Conservation (phyloP, 2,797 vertebrate species). For the Manis pentadactyla region DNA sequence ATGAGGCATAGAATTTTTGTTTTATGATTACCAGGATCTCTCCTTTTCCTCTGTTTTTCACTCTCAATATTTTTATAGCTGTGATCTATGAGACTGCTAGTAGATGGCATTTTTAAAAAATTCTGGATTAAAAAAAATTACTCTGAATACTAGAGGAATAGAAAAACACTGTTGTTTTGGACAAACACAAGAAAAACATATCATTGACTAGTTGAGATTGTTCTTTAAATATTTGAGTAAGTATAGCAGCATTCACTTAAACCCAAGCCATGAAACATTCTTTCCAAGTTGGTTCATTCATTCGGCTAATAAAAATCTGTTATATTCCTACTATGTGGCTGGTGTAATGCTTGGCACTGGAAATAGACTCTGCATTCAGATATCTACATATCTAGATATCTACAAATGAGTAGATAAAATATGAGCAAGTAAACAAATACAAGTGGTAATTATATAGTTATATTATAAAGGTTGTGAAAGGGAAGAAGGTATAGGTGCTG, state of each 20-base stretch:
- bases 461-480: neutral
- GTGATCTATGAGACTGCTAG: neutral
- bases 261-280: neutral
- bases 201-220: neutral
- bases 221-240: conserved; percentile 39
- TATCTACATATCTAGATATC: neutral
- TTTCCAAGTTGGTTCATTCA: neutral
- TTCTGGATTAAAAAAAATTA: neutral
- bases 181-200: neutral
- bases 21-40: neutral
- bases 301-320: neutral
- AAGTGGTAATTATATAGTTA: neutral
- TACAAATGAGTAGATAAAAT: conserved; percentile 18
- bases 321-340: neutral
- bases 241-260: neutral
- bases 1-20: neutral
- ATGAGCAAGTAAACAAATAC: neutral
- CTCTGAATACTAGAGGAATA: neutral
- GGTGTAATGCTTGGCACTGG: neutral
- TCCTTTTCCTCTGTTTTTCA: neutral
- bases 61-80: conserved; percentile 19
- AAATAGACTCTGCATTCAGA: neutral
- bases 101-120: neutral
- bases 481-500: neutral
- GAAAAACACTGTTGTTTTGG: neutral